These are phyloP conservation scores for Apis mellifera DNA, from an alignment of 1,140 invertebrate genomes.

Conservation along the genomic window Amel_HAv3.1 CM009938.2:3181001-3181500, in stretches of 20 bases:
- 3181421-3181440: conserved; percentile 63
- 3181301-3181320: conserved; percentile 60
- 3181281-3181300: conserved; percentile 54
- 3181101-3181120: no score
- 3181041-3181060: conserved; percentile 29
- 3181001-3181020: conserved; percentile 1
- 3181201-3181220: no score
- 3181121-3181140: not conserved
- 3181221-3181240: no score
- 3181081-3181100: not conserved
- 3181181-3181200: no score
- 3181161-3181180: not conserved
- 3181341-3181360: conserved; percentile 72
- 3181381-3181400: conserved; percentile 79
- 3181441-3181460: conserved; percentile 18
- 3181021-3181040: conserved; percentile 43
- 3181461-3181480: conserved; percentile 53
- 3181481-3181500: no score
- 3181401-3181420: conserved; percentile 63
- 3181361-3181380: conserved; percentile 81
- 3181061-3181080: conserved; percentile 15
- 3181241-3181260: no score
- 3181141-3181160: not conserved
- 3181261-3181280: no score
- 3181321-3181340: conserved; percentile 67